A percentile compares a stretch with the other conserved stretches of the same genome.
Evolutionary conservation across 2,888 invertebrate species (phyloP).

Genomic region (Leucania comma): DNA sequence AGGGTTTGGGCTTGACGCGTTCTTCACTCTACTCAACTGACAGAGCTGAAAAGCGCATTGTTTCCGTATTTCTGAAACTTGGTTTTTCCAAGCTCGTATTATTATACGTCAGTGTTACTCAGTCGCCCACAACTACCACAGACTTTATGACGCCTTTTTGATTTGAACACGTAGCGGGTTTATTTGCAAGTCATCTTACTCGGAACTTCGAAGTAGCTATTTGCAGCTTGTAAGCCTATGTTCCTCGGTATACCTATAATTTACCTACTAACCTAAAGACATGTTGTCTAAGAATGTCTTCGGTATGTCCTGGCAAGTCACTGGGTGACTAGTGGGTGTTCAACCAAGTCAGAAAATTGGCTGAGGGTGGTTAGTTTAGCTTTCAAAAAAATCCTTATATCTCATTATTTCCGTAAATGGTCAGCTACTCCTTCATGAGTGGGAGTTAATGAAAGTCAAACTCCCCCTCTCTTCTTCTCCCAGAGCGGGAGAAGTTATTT

Average conservation of each 20-base stretch:
- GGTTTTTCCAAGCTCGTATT: constrained; percentile 1
- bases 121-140: constrained; percentile 7
- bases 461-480: no score
- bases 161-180: neutral
- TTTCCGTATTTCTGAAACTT: neutral
- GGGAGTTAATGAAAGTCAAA: no score
- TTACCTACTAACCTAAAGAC: no score
- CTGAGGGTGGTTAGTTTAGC: neutral
- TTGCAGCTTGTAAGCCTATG: neutral
- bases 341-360: neutral
- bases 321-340: neutral
- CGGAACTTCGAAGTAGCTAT: neutral
- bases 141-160: constrained; percentile 1
- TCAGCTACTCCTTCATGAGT: neutral
- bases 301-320: no score
- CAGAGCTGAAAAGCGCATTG: neutral
- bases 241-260: neutral
- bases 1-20: neutral
- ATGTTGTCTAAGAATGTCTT: no score
- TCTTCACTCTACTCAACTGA: neutral
- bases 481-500: no score
- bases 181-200: neutral
- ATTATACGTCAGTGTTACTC: neutral
- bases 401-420: neutral
- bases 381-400: neutral